Percentiles rank a stretch among this genome's conserved stretches.
These are phyloP conservation scores for Pristis pectinata DNA, from an alignment of 2,797 vertebrate genomes.

Conservation along the genomic window DNA sequence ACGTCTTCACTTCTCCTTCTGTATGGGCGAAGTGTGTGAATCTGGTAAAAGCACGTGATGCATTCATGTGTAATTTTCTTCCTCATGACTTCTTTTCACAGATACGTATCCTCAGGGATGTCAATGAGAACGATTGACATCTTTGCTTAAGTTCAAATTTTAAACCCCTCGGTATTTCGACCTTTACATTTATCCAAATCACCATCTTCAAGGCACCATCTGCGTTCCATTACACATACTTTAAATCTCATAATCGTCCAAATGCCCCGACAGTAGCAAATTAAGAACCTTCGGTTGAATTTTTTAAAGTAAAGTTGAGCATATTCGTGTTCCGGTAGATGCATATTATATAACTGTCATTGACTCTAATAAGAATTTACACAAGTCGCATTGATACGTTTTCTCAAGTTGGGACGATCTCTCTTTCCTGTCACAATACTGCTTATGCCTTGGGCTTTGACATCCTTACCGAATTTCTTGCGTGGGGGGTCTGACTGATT, in stretches of 20 bases:
- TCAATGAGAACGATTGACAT: background rate
- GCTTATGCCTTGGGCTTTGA: background rate
- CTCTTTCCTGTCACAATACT: background rate
- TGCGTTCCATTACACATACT: slow-evolving; percentile 2
- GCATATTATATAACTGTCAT: background rate
- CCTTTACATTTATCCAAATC: background rate
- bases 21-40: background rate
- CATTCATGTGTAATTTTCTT: background rate
- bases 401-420: background rate
- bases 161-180: no score
- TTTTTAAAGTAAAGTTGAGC: background rate
- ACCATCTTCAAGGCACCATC: background rate
- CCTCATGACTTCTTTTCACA: background rate
- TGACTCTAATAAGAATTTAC: background rate
- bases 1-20: background rate
- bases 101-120: background rate
- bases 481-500: no score
- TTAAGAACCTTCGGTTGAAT: background rate
- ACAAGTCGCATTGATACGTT: background rate
- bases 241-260: background rate
- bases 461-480: no score
- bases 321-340: background rate
- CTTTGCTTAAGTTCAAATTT: background rate
- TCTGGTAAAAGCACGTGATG: background rate
- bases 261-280: background rate